Base-by-base conservation (phyloP, 2,888 invertebrate species). In the Anoplius nigerrimus region DNA sequence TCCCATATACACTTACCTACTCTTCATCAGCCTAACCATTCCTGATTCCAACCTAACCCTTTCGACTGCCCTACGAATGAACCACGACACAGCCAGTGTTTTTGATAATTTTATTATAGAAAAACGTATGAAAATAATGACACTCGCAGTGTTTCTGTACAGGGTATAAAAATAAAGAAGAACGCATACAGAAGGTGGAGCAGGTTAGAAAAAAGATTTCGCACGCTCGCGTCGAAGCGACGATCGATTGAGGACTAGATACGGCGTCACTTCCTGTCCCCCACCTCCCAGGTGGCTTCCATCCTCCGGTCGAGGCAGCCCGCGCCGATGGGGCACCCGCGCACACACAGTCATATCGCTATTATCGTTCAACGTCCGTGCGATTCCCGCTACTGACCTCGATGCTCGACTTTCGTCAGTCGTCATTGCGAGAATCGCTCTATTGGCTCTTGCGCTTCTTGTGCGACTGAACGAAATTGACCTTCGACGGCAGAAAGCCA, bases 401-500 rank as follows among this genome's bases (percentile, higher is more conserved):
- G 34, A 34, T 34, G 34, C 6, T 58, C 16, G 53, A 68, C 66
- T 58, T 58, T 71, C 56, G 58, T 70, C 68, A 64, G 62, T 74
- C 56, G 57, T 74, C 62, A 57, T 11, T 18, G 16, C 18, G 4
- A 11, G n/a, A 18, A n/a, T n/a, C 24, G 34, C 34, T 57, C 74
- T 69, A 83, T 24, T 85, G 82, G 54, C 74, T 70, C 66, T 83
- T 84, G 55, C 83, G 84, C 65, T 88, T 87, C 66, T 85, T 85
- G 69, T 84, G 79, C 8, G 82, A 78, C 43, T 78, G 81, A 34
- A 82, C 69, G 24, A 84, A 87, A 66, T 86, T 86, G 72, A 85
- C 79, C 71, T 86, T 88, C 53, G 88, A 88, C 5, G 88, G 88
- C 18, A 88, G 79, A 70, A 88, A 88, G 20, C 88, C 88, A 46